Percentiles rank a stretch among this genome's conserved stretches.
Conservation (phyloP, 2,113 vertebrate species). For the Eubucco bourcierii region DNA sequence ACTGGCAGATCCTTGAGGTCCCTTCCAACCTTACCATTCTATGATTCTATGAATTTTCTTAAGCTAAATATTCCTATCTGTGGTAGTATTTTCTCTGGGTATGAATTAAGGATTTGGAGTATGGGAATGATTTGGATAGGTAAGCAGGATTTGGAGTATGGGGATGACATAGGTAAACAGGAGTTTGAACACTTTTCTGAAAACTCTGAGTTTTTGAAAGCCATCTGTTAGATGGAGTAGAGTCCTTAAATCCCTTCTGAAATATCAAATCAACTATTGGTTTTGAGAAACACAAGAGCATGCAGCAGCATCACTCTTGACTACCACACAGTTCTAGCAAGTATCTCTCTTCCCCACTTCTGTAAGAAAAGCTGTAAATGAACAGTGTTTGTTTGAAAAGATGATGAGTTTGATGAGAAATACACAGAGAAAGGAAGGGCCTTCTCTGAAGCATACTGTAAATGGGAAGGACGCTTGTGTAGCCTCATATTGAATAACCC, state of each 20-base stretch:
- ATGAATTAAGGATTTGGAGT: neutral
- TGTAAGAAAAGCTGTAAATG: neutral
- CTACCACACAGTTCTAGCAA: fast-evolving
- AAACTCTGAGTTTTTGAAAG: neutral
- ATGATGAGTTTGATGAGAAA: neutral
- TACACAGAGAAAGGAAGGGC: neutral
- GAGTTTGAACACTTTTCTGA: neutral
- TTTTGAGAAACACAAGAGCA: neutral
- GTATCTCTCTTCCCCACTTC: neutral
- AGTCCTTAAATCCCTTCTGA: neutral
- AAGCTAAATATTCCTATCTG: neutral
- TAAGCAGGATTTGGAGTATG: neutral
- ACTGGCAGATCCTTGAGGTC: no score
- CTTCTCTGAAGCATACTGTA: neutral
- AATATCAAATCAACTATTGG: neutral
- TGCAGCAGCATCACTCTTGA: neutral
- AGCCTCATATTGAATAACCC: neutral
- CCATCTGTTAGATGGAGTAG: neutral
- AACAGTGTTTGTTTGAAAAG: neutral
- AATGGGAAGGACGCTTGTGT: neutral
- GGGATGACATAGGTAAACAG: neutral
- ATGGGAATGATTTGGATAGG: neutral
- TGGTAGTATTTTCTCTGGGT: neutral
- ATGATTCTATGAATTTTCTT: neutral
- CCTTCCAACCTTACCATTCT: no score